Evolutionary conservation across 2,888 invertebrate species (phyloP), one percentile per base, ranked within the genome.

Genomic region (Penaeus monodon): DNA sequence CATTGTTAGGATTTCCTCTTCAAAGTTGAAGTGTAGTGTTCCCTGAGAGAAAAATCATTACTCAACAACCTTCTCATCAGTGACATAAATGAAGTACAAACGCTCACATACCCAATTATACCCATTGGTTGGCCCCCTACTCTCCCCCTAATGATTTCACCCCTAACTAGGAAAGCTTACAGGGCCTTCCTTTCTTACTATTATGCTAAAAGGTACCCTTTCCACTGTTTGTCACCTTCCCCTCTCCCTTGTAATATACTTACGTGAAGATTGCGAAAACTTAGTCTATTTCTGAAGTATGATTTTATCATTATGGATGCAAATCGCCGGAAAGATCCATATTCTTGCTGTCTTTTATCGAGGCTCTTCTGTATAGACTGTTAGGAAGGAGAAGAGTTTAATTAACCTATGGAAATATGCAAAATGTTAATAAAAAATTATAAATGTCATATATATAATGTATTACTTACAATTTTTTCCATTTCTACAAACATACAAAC

Each of bases 221-320:
- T 44, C 44, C 0, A 44, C 44, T 44, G 44, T 44, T 44, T 44
- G 44, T 8, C 44, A 44, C 44, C 10, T 10, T 44, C 44, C 44
- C 44, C 44, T 44, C 44, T 44, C 44, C 44, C 10, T 44, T 10
- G 10, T 10, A 44, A 44, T 44, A 14, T 38, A 82, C 81, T 70
- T 81, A 81, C 85, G 44, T 81, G n/a, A 17, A 86, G 81, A 24
- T 81, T 81, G 49, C 85, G 70, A 64, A 29, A 66, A 79, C 49
- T 57, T 1, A 88, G 84, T 22, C 65, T 38, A 57, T 44, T 49
- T 29, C 68, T 74, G 66, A 88, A 88, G 68, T 74, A 68, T 38
- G 76, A 70, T 17, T 81, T 76, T 29, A 88, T 63, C 22, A 81
- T 81, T 6, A 88, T 84, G 20, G 81, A 49, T 44, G 81, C 63